Percentiles rank a stretch among this genome's conserved stretches.
phyloP scores from a whole-genome alignment of 2,113 vertebrate genomes.

The Centrocercus urophasianus region DNA sequence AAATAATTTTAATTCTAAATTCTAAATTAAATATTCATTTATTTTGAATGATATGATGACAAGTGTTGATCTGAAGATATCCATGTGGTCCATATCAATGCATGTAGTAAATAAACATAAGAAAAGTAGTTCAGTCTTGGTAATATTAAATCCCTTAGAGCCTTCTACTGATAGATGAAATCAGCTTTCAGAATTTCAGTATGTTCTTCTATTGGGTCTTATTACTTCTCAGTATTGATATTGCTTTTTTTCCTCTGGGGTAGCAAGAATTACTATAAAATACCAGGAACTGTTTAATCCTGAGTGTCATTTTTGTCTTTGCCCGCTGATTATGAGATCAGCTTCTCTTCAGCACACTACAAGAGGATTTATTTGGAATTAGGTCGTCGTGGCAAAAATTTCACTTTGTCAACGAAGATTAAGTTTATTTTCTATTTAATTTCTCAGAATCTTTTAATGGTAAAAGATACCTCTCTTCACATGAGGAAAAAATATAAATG shows the following conservation, averaged over 20 bases:
- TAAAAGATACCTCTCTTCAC: neutral
- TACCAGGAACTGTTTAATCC: neutral
- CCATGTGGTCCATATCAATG: neutral
- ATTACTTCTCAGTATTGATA: neutral
- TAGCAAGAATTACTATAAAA: neutral
- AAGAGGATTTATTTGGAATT: neutral
- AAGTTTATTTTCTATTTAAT: neutral
- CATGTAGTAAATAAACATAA: neutral
- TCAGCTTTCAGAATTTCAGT: neutral
- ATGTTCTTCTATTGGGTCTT: neutral
- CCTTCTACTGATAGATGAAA: neutral
- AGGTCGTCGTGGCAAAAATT: neutral
- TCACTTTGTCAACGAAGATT: neutral
- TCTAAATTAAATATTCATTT: neutral
- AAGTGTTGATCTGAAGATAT: neutral
- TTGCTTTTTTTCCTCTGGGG: neutral
- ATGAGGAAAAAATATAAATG: neutral
- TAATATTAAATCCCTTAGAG: neutral
- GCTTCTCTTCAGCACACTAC: neutral
- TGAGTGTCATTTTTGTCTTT: neutral
- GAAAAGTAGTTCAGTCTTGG: neutral
- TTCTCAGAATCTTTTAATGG: neutral
- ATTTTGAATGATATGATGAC: neutral
- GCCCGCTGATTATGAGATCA: rapidly evolving
- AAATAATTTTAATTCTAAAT: neutral